Conservation (phyloP, 2,888 invertebrate species). For the Lepidocyrtoides sp. region DNA sequence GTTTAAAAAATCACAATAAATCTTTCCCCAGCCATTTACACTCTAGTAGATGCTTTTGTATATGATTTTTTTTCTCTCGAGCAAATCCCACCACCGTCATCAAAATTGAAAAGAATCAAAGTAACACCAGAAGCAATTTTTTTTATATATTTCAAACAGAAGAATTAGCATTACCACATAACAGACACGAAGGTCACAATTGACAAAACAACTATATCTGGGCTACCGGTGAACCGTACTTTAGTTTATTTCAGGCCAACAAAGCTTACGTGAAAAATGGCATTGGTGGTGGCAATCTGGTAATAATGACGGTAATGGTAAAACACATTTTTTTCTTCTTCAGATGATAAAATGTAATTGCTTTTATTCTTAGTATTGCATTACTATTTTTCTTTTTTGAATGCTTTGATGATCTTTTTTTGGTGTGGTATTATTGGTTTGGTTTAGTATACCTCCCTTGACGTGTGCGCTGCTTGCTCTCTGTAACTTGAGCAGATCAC, state of each 20-base stretch:
- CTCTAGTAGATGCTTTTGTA: background rate
- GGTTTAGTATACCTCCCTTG: constrained; percentile 50
- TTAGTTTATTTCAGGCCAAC: background rate
- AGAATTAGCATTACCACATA: constrained; percentile 52
- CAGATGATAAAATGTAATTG: constrained; percentile 10
- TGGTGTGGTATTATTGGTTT: background rate
- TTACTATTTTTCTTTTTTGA: background rate
- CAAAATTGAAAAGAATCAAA: background rate
- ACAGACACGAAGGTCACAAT: constrained; percentile 62
- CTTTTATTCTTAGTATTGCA: constrained; percentile 33
- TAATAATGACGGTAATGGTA: constrained; percentile 33
- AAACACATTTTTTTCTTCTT: constrained; percentile 33
- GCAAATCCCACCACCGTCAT: background rate
- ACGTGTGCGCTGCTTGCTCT: constrained; percentile 61
- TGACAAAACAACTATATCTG: constrained; percentile 27
- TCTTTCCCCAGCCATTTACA: constrained; percentile 61
- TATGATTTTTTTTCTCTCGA: background rate
- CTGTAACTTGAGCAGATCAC: constrained; percentile 14
- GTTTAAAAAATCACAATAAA: constrained; percentile 51
- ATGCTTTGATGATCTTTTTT: constrained; percentile 7
- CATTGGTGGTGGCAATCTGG: constrained; percentile 34
- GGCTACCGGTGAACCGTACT: constrained; percentile 17
- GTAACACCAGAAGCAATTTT: background rate
- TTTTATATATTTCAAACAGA: background rate
- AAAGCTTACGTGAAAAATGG: constrained; percentile 58